Evolutionary conservation across 2,113 vertebrate genomes (phyloP), one percentile per base, ranked within the genome.

Genomic region (Coptodon bakossiorum): DNA sequence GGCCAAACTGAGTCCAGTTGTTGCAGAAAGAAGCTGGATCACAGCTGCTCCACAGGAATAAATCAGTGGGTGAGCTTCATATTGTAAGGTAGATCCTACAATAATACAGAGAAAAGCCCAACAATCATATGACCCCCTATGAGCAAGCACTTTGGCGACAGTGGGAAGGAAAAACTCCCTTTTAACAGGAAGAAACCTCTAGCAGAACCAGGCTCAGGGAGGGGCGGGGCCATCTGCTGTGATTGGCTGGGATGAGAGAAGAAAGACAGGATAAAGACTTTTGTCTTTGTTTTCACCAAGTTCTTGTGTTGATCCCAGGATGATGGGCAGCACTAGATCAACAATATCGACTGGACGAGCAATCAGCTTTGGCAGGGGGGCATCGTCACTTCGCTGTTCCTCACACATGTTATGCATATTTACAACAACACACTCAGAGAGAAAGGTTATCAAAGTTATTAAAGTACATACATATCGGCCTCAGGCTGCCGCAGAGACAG

Each of bases 181-280:
- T 50, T 50, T 17, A 50, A 17, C 48, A 50, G 48, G 48, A 50
- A 50, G 4, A 50, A 50, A 50, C 48, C 48, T 50, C 7, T 7
- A 0, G 1, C 7, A 50, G 16, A 17, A 4, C 45, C 14, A 17
- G 14, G 14, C 45, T 48, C 45, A 48, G 45, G 45, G 45, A 48
- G 45, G 45, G 45, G 4, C 7, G 48, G 48, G 7, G 48, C 48
- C 48, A 50, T 19, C 48, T 52, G 48, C 7, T 19, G 48, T 1
- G 7, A 50, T 17, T 7, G 3, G 48, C 0, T 17, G 2, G 4
- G 16, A 0, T 0, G 16, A 17, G 16, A 50, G 4, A 50, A 48
- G 50, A 0, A 53, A 22, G 52, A 22, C n/a, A 22, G 19, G 52
- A 53, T 22, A 6, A 53, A 53, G 19, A 22, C 52, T 4, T 52